Conservation (phyloP, 2,888 invertebrate genomes). For the Idaea aversata region DNA sequence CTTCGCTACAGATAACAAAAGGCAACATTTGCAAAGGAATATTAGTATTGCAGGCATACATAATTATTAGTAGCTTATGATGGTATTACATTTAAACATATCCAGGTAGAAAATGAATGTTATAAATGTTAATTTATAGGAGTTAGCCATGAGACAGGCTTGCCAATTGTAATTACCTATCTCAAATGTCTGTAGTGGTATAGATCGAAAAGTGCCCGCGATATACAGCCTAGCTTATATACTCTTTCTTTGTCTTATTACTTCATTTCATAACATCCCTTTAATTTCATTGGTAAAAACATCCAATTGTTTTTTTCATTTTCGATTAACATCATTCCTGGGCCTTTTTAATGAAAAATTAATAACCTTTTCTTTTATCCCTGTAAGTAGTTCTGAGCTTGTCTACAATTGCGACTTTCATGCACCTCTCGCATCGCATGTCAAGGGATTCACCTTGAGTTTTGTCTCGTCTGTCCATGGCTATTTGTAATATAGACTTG, state of each 20-base stretch:
- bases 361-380: background rate
- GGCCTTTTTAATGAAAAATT: constrained; percentile 4
- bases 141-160: constrained; percentile 42
- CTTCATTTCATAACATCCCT: background rate
- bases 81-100: constrained; percentile 62
- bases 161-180: constrained; percentile 19
- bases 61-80: constrained; percentile 49
- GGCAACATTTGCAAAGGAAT: constrained; percentile 33
- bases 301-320: background rate
- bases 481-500: constrained; percentile 35
- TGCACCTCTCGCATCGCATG: background rate
- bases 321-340: background rate
- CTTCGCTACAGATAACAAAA: constrained; percentile 18
- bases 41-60: constrained; percentile 32
- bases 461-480: constrained; percentile 35
- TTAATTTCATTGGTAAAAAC: background rate
- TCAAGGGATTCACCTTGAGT: constrained; percentile 1
- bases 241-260: background rate
- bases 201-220: constrained; percentile 9
- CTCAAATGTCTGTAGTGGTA: background rate
- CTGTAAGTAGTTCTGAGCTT: background rate
- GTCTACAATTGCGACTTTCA: background rate
- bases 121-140: constrained; percentile 47
- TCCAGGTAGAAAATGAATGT: constrained; percentile 63
- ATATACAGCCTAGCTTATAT: constrained; percentile 6